phyloP scores from a whole-genome alignment of 2,888 invertebrate species.

The Drosophila longiperda region DNA sequence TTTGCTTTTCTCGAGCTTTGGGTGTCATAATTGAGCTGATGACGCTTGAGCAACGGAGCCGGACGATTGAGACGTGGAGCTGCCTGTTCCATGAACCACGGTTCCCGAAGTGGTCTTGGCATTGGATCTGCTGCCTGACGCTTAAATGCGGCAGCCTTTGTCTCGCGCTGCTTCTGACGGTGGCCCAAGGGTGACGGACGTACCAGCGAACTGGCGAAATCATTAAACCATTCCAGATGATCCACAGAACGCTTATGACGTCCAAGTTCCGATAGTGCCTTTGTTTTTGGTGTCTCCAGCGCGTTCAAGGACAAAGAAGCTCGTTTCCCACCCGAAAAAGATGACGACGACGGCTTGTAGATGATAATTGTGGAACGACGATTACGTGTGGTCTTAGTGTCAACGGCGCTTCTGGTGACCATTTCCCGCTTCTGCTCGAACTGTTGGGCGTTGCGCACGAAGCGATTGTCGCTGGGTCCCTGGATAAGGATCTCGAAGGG shows the following conservation, averaged over 20 bases:
- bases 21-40: constrained; percentile 11
- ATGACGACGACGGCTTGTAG: constrained; percentile 72
- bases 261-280: constrained; percentile 16
- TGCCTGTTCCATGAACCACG: constrained; percentile 65
- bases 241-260: constrained; percentile 76
- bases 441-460: constrained; percentile 82
- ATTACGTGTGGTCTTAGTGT: constrained; percentile 50
- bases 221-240: constrained; percentile 82
- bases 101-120: constrained; percentile 31
- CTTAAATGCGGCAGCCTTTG: constrained; percentile 30
- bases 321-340: constrained; percentile 7
- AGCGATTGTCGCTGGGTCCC: constrained; percentile 82
- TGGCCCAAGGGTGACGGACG: constrained; percentile 80
- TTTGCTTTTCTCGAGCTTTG: constrained; percentile 29
- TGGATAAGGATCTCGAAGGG: constrained; percentile 84
- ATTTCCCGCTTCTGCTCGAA: constrained; percentile 76
- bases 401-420: constrained; percentile 19
- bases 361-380: constrained; percentile 83
- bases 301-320: constrained; percentile 40
- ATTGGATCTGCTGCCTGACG: constrained; percentile 27
- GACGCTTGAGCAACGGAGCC: constrained; percentile 52
- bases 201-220: constrained; percentile 75
- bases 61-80: constrained; percentile 58
- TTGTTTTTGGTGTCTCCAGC: constrained; percentile 25
- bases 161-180: constrained; percentile 41